Percentiles rank a stretch among this genome's conserved stretches.
Conservation (phyloP, 2,888 invertebrate species). For the Perizoma affinitatum region DNA sequence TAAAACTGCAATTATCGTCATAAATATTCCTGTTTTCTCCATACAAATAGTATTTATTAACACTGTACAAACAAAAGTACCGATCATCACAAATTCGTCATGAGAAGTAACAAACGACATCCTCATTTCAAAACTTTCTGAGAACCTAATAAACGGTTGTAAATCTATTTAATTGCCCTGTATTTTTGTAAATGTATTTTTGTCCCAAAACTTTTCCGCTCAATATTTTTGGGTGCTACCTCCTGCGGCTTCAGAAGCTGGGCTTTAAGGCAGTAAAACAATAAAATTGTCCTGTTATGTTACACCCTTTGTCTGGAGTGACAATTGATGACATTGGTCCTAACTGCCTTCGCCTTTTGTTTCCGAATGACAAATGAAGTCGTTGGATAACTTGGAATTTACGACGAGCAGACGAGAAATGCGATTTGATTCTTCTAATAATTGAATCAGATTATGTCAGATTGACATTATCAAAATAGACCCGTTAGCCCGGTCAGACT, state of each 20-base stretch:
- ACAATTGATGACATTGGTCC: conserved; percentile 66
- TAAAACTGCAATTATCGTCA: conserved; percentile 37
- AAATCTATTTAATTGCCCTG: conserved; percentile 78
- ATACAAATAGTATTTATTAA: conserved; percentile 38
- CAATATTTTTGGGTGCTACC: conserved; percentile 73
- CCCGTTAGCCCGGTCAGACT: too few relatives aligned
- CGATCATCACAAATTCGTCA: conserved; percentile 56
- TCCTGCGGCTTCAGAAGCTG: conserved; percentile 77
- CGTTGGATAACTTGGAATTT: conserved; percentile 56
- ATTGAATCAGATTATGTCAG: background rate
- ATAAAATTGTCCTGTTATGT: conserved; percentile 73
- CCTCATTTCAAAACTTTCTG: conserved; percentile 56
- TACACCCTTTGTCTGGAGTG: conserved; percentile 60
- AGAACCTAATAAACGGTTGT: conserved; percentile 68
- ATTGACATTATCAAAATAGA: background rate
- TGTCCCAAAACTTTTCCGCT: conserved; percentile 52
- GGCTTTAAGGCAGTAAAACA: conserved; percentile 66
- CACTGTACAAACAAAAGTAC: conserved; percentile 44
- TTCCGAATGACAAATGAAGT: conserved; percentile 71
- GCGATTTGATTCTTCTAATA: conserved; percentile 3
- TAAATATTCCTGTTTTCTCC: conserved; percentile 39
- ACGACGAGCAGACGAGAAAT: conserved; percentile 13
- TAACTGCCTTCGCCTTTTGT: conserved; percentile 65
- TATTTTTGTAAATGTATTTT: conserved; percentile 63
- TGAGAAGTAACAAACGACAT: conserved; percentile 50